phyloP scores from a whole-genome alignment of 2,113 vertebrate species.

The Centropus unirufus region DNA sequence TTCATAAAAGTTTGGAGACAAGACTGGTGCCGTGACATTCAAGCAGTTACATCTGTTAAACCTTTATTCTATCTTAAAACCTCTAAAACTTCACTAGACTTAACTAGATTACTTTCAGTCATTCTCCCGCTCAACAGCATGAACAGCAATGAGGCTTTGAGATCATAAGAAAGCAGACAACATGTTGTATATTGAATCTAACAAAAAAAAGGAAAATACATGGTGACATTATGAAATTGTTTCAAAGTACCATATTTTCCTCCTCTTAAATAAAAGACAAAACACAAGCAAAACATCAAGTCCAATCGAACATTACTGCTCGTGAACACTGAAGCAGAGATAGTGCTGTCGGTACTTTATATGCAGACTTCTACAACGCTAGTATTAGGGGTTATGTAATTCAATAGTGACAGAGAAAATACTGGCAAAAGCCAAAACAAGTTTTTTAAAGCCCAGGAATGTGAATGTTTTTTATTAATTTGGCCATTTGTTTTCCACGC shows the following conservation, averaged over 20 bases:
- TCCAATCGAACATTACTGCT: not conserved
- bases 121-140: not conserved
- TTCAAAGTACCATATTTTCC: not conserved
- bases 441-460: not conserved
- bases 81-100: not conserved
- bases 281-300: not conserved
- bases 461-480: not conserved
- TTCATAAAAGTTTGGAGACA: not conserved
- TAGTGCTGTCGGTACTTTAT: not conserved
- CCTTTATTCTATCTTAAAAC: not conserved
- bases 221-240: not conserved
- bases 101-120: not conserved
- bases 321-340: not conserved
- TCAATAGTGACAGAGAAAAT: not conserved
- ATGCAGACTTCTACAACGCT: not conserved
- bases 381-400: not conserved
- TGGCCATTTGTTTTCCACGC: not conserved
- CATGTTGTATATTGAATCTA: not conserved
- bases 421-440: not conserved
- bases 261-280: not conserved
- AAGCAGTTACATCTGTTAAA: not conserved
- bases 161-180: not conserved
- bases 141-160: not conserved
- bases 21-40: not conserved
- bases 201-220: not conserved